Evolutionary conservation across 1,140 invertebrate genomes (phyloP), one percentile per base, ranked within the genome.

Genomic region (Philotrypesis tridentata): DNA sequence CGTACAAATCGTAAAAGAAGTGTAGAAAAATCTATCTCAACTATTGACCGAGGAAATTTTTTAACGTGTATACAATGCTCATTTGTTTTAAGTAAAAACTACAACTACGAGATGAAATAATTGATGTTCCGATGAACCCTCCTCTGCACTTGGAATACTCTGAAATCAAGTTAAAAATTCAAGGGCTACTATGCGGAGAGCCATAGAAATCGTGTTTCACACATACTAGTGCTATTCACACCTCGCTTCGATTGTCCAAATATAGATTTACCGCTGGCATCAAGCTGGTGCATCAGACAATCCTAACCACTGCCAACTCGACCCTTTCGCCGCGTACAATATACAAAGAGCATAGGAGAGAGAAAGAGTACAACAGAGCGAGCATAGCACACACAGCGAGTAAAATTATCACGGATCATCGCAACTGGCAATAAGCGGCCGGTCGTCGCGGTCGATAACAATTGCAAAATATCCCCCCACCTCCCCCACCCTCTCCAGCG

Each of bases 241-340:
- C 76, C 79, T 85, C 84, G 79, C 43, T 86, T 89, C 87, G 87
- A 89, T 90, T 88, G 87, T 80, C 87, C 86, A 88, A 90, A 90
- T 90, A 91, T 90, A 90, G 89, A 91, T 90, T 90, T 90, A 89
- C 88, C 82, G 79, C 85, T 80, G 77, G 40, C 84, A 84, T 85
- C 84, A 84, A 82, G 48, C 71, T 48, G 12, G 48, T 29, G 72
- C 27, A n/a, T 31, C 31, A 43, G 37, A 55, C 48, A 5, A 55
- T 17, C 48, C 21, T 17, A 55, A 55, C 14, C 48, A 55, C n/a
- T n/a, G 48, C 48, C 5, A 55, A 55, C 48, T 55, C 48, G 48
- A n/a, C 48, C 48, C 48, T 55, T 55, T n/a, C n/a, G 14, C 43
- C 11, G 17, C 5, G 17, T 48, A 55, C 48, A 55, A 14, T 7